Conservation (phyloP, 2,113 vertebrate genomes). For the Etheostoma spectabile region DNA sequence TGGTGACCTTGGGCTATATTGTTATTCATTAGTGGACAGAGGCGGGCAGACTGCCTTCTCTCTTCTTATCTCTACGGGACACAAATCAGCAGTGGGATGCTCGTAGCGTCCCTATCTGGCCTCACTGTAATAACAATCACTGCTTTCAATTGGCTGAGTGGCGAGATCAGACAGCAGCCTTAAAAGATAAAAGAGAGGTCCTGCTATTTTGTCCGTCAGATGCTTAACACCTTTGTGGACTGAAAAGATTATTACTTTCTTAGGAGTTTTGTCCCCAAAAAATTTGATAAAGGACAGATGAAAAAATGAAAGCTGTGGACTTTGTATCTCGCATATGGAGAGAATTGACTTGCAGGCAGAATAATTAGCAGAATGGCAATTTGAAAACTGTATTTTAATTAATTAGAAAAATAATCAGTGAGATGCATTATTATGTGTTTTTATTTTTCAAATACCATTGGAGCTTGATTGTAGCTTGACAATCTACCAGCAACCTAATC, state of each 20-base stretch:
- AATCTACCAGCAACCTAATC: not conserved
- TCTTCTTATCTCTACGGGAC: constrained; percentile 69
- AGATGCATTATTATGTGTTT: not conserved
- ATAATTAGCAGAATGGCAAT: not conserved
- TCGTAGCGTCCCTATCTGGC: constrained; percentile 52
- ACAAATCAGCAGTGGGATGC: constrained; percentile 53
- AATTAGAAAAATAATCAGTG: not conserved
- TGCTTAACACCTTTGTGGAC: not conserved
- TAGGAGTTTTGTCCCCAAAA: too few species aligned
- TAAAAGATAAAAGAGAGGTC: constrained; percentile 46
- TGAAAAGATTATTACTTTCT: not conserved
- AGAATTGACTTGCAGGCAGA: not conserved
- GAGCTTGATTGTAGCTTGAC: not conserved
- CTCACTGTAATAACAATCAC: constrained; percentile 47
- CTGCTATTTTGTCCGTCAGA: constrained; percentile 13
- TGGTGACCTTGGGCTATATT: constrained; percentile 76
- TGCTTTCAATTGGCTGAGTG: constrained; percentile 61
- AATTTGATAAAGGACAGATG: not conserved
- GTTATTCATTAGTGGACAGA: constrained; percentile 76
- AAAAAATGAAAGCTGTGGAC: not conserved
- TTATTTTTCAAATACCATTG: not conserved
- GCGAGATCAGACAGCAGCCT: constrained; percentile 46
- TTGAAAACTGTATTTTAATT: not conserved
- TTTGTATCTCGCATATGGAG: too few species aligned
- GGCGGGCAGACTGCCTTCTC: constrained; percentile 23